Conservation (phyloP, 2,888 invertebrate genomes). For the Melanophora roralis region DNA sequence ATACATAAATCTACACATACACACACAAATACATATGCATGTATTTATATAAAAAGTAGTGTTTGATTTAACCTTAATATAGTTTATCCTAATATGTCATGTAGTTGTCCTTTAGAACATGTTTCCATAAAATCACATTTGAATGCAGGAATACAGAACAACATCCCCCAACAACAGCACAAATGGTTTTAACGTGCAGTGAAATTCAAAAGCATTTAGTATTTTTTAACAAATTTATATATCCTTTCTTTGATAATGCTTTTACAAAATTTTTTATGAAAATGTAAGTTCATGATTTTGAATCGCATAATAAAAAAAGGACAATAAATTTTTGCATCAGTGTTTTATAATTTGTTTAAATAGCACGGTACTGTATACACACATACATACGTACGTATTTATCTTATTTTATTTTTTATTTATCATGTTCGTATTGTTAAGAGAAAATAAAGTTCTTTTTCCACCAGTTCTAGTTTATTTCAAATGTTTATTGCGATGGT, state of each 20-base stretch:
- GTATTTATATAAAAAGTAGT: not conserved
- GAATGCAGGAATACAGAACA: not conserved
- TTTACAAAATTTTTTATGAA: no score
- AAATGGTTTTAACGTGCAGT: no score
- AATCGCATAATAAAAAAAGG: no score
- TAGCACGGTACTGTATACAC: no score
- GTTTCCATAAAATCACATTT: slow-evolving; percentile 5
- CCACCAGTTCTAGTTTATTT: no score
- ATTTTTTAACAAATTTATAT: no score
- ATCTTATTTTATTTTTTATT: not conserved
- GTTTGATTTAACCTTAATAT: not conserved
- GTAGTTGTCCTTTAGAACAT: not conserved
- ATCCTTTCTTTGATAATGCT: no score
- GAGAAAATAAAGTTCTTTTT: not conserved
- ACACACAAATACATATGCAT: not conserved
- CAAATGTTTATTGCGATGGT: not conserved
- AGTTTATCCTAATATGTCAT: not conserved
- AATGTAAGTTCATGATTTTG: no score
- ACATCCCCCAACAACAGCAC: not conserved
- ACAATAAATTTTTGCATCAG: no score
- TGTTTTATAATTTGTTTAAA: no score
- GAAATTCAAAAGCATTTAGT: no score
- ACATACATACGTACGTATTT: not conserved
- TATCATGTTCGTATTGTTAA: not conserved
- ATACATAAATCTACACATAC: no score